Evolutionary conservation across 2,888 invertebrate species (phyloP), one percentile per base, ranked within the genome.

Genomic region (Meteorus colon): DNA sequence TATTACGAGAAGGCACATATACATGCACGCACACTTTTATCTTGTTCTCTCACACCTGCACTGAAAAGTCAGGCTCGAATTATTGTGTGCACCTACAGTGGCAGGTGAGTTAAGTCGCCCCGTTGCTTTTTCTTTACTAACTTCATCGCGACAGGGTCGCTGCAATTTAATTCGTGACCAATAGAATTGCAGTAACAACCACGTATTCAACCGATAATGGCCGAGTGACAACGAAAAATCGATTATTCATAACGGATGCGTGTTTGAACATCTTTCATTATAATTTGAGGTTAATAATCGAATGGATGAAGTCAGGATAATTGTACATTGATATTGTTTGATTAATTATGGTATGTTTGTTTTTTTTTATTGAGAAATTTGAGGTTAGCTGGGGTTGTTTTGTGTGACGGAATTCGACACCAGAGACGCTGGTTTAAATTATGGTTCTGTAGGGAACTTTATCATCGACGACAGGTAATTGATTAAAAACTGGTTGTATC

Each of bases 11-110:
- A 55, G 41, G 12, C 55, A 55, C 55, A 55, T 55, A 19, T 19
- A 55, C 55, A 55, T 41, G 8, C 55, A 55, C 55, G 24, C 55
- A 55, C 55, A 55, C 55, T 55, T 55, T 41, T 8, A 55, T 55
- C 6, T 48, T 48, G 16, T n/a, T 48, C 48, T 55, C 55, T 55
- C 55, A 55, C 55, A 55, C 55, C 55, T 55, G 55, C n/a, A 19
- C 55, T 19, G 8, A n/a, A 8, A 12, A 41, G 55, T 55, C 55
- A 55, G 55, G 55, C 19, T 55, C 6, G 10, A 55, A 55, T 19
- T 19, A 55, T 19, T 55, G 24, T 55, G 19, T 19, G 19, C 19
- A 55, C 55, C 55, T 19, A 19, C 55, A 19, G 55, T 19, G 55
- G 55, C 55, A 55, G 55, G 55, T 55, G 55, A 55, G 19, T 55